phyloP scores from a whole-genome alignment of 2,113 vertebrate genomes.

The Piliocolobus tephrosceles region DNA sequence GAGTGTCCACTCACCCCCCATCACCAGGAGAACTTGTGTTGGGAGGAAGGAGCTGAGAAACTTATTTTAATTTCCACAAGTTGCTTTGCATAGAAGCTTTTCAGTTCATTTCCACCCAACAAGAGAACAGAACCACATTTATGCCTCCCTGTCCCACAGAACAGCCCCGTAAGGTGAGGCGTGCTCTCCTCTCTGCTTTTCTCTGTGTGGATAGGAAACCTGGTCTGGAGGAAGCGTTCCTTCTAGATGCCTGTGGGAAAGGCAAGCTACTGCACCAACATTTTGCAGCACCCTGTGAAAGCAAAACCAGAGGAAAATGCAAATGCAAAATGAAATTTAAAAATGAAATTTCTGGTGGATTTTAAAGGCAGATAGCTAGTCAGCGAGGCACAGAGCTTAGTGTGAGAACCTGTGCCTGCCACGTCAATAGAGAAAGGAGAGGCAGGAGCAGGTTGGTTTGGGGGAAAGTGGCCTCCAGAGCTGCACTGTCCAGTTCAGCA shows the following conservation, averaged over 20 bases:
- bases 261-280: not conserved
- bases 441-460: rapidly evolving
- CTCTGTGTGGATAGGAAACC: not conserved
- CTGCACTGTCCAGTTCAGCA: rapidly evolving
- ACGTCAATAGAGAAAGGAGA: rapidly evolving
- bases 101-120: not conserved
- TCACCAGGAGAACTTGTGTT: not conserved
- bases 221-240: not conserved
- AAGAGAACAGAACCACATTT: not conserved
- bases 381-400: not conserved
- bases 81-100: not conserved
- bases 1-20: not conserved
- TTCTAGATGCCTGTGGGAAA: not conserved
- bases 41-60: not conserved
- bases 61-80: not conserved
- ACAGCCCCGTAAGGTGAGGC: not conserved
- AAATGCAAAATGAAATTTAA: not conserved
- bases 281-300: not conserved
- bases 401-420: not conserved
- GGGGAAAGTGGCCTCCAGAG: not conserved
- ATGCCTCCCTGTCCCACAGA: not conserved
- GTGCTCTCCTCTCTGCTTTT: not conserved
- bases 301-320: not conserved
- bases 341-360: not conserved
- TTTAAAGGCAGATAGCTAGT: not conserved